Percentiles rank a stretch among this genome's conserved stretches.
phyloP scores from a whole-genome alignment of 2,113 vertebrate species.

The Tinamus guttatus region DNA sequence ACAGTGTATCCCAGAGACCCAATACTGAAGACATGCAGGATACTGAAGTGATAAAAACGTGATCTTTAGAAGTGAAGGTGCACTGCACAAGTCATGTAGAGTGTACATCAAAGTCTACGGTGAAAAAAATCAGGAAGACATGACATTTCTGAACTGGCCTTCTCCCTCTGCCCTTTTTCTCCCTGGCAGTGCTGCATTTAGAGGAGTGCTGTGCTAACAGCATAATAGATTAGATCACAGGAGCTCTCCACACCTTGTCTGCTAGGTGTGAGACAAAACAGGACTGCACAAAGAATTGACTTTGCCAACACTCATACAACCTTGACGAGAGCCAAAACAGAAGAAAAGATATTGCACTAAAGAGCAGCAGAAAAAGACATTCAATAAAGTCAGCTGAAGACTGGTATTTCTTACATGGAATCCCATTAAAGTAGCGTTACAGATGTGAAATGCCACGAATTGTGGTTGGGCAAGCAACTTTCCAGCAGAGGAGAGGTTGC shows the following conservation, averaged over 20 bases:
- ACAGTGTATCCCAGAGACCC: background rate
- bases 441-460: background rate
- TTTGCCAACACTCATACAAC: background rate
- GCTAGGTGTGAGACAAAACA: background rate
- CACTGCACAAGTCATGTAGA: conserved; percentile 32
- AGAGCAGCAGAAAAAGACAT: background rate
- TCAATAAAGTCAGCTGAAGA: background rate
- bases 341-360: background rate
- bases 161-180: conserved; percentile 52
- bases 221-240: conserved; percentile 21
- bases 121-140: conserved; percentile 66
- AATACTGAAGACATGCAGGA: background rate
- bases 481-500: background rate
- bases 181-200: background rate
- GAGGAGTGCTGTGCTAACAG: conserved; percentile 9
- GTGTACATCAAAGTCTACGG: conserved; percentile 56
- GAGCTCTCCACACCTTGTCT: background rate
- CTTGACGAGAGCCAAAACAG: background rate
- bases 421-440: background rate
- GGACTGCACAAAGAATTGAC: background rate
- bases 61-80: conserved; percentile 56
- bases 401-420: background rate
- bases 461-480: background rate
- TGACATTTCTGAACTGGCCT: conserved; percentile 70
- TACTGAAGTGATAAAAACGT: conserved; percentile 34